These are phyloP conservation scores for Thamnophis sirtalis DNA, from an alignment of 2,113 vertebrate species.

Conservation along the genomic window DNA sequence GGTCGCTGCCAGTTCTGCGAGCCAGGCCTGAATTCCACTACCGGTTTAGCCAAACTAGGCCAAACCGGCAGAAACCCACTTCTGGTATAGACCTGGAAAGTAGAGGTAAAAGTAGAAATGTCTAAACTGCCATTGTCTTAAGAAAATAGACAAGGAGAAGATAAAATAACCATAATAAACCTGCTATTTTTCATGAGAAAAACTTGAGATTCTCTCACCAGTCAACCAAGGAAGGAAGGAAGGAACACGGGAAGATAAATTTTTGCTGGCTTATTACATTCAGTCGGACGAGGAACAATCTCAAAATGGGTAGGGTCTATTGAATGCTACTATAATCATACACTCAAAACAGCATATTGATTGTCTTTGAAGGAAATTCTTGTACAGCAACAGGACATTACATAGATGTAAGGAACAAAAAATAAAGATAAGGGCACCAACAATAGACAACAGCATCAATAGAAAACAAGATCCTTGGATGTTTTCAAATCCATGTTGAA, in stretches of 20 bases:
- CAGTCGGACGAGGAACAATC: not conserved
- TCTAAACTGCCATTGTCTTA: not conserved
- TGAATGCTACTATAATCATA: not conserved
- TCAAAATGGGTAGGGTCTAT: not conserved
- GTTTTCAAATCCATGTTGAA: constrained; percentile 25
- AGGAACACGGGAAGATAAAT: not conserved
- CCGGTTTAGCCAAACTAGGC: too few relatives aligned
- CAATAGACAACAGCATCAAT: not conserved
- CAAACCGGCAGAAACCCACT: too few relatives aligned
- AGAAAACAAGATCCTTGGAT: constrained; percentile 21
- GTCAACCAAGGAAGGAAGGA: not conserved
- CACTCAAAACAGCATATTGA: not conserved
- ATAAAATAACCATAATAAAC: not conserved
- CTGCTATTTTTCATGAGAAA: not conserved
- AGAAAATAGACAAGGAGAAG: not conserved
- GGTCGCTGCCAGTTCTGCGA: too few relatives aligned
- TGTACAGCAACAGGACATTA: not conserved
- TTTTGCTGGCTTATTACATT: too few relatives aligned
- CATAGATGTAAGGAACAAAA: not conserved
- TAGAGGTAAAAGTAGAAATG: not conserved
- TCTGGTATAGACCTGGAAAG: not conserved
- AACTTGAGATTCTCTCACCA: not conserved
- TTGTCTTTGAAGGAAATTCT: not conserved
- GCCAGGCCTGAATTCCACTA: too few relatives aligned
- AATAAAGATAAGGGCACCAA: not conserved